These are phyloP conservation scores for Ametastegia equiseti DNA, from an alignment of 2,888 invertebrate genomes.

Conservation along the genomic window DNA sequence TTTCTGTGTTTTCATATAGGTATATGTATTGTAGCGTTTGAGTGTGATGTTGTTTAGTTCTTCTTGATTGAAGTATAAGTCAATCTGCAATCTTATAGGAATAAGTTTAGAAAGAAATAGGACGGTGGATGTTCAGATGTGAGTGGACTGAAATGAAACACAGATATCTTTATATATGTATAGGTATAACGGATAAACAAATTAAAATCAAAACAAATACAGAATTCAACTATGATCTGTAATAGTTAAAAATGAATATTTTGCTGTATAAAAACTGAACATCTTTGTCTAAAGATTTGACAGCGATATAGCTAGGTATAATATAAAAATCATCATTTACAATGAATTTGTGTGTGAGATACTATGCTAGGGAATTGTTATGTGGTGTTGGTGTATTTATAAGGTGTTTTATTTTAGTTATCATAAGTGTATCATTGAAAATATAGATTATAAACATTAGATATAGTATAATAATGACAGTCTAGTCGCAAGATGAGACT, in stretches of 20 bases:
- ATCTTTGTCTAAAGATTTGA: neutral
- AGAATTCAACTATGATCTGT: slow-evolving; percentile 1
- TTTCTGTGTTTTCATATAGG: neutral
- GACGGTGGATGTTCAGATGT: neutral
- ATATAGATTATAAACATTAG: slow-evolving; percentile 28
- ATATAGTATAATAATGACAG: no score
- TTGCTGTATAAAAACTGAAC: slow-evolving; percentile 1
- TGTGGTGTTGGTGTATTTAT: slow-evolving; percentile 25
- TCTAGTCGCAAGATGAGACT: neutral
- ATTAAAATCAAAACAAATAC: neutral
- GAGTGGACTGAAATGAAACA: neutral
- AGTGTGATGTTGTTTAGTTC: neutral
- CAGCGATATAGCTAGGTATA: slow-evolving; percentile 1
- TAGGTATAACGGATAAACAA: neutral
- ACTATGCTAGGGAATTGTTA: slow-evolving; percentile 29
- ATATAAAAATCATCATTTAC: slow-evolving; percentile 32
- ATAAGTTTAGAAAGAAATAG: neutral
- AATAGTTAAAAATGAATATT: neutral
- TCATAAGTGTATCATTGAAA: slow-evolving; percentile 36
- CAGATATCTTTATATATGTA: neutral
- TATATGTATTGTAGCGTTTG: neutral
- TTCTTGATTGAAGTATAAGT: neutral
- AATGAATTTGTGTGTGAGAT: slow-evolving; percentile 12
- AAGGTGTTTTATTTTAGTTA: slow-evolving; percentile 35
- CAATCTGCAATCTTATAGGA: neutral